Evolutionary conservation across 2,888 invertebrate species (phyloP), one percentile per base, ranked within the genome.

Genomic region (Thymelicus sylvestris): DNA sequence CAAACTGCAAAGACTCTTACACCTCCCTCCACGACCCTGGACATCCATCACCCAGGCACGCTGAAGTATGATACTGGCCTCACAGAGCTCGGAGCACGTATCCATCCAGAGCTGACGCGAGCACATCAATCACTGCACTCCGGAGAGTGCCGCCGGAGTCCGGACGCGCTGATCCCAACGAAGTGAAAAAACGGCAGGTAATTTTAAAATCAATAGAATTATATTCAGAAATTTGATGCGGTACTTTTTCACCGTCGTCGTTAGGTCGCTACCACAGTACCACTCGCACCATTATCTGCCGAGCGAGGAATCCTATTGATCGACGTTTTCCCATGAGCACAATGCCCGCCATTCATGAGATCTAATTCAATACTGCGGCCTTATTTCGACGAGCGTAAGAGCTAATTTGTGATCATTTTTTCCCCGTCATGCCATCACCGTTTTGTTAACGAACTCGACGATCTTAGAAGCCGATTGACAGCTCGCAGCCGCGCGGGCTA

Each of bases 281-380:
- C 47, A 38, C 62, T 41, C 19, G 52, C n/a, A 10, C 52, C 65
- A 65, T 52, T 65, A 65, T 65, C 65, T 65, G 6, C 15, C 44
- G 39, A 31, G 31, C 39, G 52, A 52, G 65, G 65, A 65, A 65
- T 65, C 65, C 65, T 52, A 65, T 65, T 65, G 65, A 65, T 39
- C 52, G 39, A 0, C 12, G 50, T 38, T 47, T 64, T 64, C 64
- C 64, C 64, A 64, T 50, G 64, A 31, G 31, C 10, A 15, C 44
- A 7, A 62, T 47, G 24, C 10, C 19, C 8, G 6, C 64, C 64
- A 64, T 64, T 64, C 64, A 64, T 50, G 3, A 38, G 2, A n/a
- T 7, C 31, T 50, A 31, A 64, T 38, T 31, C n/a, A 15, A 50
- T 4, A 19, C n/a, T n/a, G 5, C 38, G 38, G n/a, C 8, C 64